Conservation (phyloP, 1,140 invertebrate genomes). For the Helicoverpa armigera region DNA sequence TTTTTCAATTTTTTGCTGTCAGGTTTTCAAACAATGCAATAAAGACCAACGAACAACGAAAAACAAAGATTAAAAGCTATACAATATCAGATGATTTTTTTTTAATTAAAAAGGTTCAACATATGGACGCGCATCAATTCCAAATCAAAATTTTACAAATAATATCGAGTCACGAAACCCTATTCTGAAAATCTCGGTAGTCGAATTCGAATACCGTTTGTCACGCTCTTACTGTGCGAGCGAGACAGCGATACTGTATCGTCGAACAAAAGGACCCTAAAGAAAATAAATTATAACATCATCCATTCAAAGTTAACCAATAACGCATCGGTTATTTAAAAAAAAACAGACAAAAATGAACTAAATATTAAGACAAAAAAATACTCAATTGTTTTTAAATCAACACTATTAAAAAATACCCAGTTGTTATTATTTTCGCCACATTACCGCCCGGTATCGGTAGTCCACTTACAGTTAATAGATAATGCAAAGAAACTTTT, state of each 20-base stretch:
- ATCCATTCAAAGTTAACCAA: slow-evolving; percentile 17
- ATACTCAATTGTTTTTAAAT: neutral
- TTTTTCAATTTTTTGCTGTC: too few species aligned
- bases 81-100: too few species aligned
- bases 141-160: slow-evolving; percentile 48
- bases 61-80: neutral
- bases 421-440: slow-evolving; percentile 21
- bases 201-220: slow-evolving; percentile 59
- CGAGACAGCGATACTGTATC: slow-evolving; percentile 60
- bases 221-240: slow-evolving; percentile 57
- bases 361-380: slow-evolving; percentile 10
- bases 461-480: slow-evolving; percentile 15
- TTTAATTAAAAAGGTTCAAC: slow-evolving; percentile 8
- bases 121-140: slow-evolving; percentile 21
- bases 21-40: too few species aligned
- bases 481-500: slow-evolving; percentile 21
- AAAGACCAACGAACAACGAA: too few species aligned
- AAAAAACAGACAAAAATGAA: neutral
- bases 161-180: slow-evolving; percentile 54
- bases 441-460: slow-evolving; percentile 5
- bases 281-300: slow-evolving; percentile 38
- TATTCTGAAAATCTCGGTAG: slow-evolving; percentile 67
- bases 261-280: slow-evolving; percentile 68
- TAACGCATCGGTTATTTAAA: neutral
- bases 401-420: slow-evolving; percentile 21